phyloP scores from a whole-genome alignment of 2,888 invertebrate species.

The Rhopalosiphum nymphaeae region DNA sequence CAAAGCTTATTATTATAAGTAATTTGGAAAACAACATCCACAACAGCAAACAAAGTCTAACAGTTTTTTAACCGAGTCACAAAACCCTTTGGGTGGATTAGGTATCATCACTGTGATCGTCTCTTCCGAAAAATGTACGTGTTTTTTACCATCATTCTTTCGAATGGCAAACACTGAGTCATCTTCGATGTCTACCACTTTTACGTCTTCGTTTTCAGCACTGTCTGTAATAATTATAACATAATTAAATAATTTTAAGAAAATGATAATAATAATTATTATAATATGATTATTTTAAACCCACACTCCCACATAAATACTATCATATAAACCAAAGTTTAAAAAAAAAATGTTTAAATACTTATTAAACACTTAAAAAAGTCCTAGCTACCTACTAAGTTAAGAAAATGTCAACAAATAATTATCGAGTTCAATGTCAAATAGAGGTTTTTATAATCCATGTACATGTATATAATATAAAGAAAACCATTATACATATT shows the following conservation, averaged over 20 bases:
- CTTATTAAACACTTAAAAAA: not conserved
- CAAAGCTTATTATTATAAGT: slow-evolving; percentile 53
- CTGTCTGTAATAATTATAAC: slow-evolving; percentile 4
- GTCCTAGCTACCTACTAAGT: not conserved
- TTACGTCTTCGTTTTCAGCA: slow-evolving; percentile 54
- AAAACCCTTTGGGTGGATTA: slow-evolving; percentile 53
- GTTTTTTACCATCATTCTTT: slow-evolving; percentile 61
- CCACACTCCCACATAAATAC: not conserved
- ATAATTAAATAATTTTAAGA: too few relatives aligned
- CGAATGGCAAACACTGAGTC: slow-evolving; percentile 40
- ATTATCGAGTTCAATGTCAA: slow-evolving; percentile 25
- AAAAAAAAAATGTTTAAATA: not conserved
- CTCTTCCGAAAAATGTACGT: slow-evolving; percentile 66
- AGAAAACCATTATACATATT: not conserved
- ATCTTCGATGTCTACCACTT: slow-evolving; percentile 57
- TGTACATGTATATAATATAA: not conserved
- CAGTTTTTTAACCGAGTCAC: slow-evolving; percentile 53
- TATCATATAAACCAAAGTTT: not conserved
- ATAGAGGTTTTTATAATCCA: slow-evolving; percentile 19
- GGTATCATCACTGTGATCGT: slow-evolving; percentile 66
- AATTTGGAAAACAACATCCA: slow-evolving; percentile 65
- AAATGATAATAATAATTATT: too few relatives aligned
- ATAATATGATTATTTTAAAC: not conserved
- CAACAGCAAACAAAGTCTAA: slow-evolving; percentile 65
- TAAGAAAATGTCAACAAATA: not conserved